Base-by-base conservation (phyloP, 1,140 invertebrate species). In the Solen grandis region DNA sequence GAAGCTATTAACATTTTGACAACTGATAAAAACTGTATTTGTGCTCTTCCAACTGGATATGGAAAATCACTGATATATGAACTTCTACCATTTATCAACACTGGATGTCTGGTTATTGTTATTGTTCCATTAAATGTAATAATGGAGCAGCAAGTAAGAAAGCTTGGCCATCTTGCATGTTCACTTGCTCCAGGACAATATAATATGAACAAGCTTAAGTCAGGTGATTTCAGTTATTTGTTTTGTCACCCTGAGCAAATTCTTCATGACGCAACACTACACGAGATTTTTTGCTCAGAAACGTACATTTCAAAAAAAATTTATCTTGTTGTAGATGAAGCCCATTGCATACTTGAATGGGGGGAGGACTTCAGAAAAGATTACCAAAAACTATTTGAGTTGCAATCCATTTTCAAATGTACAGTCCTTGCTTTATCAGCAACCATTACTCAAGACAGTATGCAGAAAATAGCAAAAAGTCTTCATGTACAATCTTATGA, bases 51-150 rank as follows among this genome's bases (percentile, higher is more conserved):
- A n/a, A 66, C 33, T 22, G 31, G 63, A 5, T 66, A 46, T 66
- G 63, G 63, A 4, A 66, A 41, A 66, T 41, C 63, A 5, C 13
- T 41, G 16, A 66, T 41, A 38, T 66, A 52, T 72, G 68, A 72
- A 55, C 16, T 54, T 29, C 33, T 72, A 29, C 68, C 50, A 55
- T 72, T 5, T 33, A 54, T 72, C 57, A 52, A 72, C 33, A 22
- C 22, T 22, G 50, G 27, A 22, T 52, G 41, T n/a, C 29, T 72
- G 14, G 68, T 72, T 25, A n/a, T 72, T 33, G 33, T 55, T 55
- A 35, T 72, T 29, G 68, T 31, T 27, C 68, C 68, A 8, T 52
- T 72, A 19, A 72, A 72, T 57, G 68, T 35, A 2, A 72, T 72
- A 8, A 72, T 72, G 46, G 46, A 33, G 25, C 68, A 72, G 33